Conservation (phyloP, 2,888 invertebrate species). For the Pterostichus niger region DNA sequence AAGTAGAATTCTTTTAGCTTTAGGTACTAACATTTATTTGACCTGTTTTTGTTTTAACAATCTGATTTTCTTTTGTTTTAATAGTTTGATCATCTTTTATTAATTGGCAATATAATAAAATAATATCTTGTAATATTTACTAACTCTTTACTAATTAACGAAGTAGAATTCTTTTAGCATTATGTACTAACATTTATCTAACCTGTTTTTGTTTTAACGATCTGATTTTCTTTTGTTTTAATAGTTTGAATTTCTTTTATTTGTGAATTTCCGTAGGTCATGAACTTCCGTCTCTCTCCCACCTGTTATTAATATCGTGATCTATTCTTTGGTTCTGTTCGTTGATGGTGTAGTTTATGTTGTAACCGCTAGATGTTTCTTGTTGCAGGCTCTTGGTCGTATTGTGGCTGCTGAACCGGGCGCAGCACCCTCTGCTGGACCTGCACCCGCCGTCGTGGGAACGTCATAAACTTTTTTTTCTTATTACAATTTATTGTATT, state of each 20-base stretch:
- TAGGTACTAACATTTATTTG: not conserved
- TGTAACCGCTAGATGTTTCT: slow-evolving; percentile 31
- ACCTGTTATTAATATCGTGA: not conserved
- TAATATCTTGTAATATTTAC: not conserved
- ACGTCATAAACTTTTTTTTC: slow-evolving; percentile 34
- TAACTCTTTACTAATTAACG: slow-evolving; percentile 21
- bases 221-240: not conserved
- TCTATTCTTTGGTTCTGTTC: slow-evolving; percentile 26
- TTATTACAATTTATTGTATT: slow-evolving; percentile 53
- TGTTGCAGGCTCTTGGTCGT: slow-evolving; percentile 56
- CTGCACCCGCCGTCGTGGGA: not conserved
- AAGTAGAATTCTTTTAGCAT: slow-evolving; percentile 3
- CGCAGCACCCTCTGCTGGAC: slow-evolving; percentile 14
- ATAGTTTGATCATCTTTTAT: not conserved
- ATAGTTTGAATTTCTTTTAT: not conserved
- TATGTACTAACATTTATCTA: not conserved
- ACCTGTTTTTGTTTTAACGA: slow-evolving; percentile 11
- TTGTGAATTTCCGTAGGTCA: no score
- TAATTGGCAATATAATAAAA: slow-evolving; percentile 38
- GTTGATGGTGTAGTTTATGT: slow-evolving; percentile 21
- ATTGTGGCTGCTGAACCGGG: slow-evolving; percentile 50
- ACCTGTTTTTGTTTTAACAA: slow-evolving; percentile 14
- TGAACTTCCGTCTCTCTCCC: no score
- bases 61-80: not conserved
- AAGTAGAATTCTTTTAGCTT: slow-evolving; percentile 7